Percentiles rank a stretch among this genome's conserved stretches.
Evolutionary conservation across 1,140 invertebrate species (phyloP).

Genomic region (Coenobita brevimanus): DNA sequence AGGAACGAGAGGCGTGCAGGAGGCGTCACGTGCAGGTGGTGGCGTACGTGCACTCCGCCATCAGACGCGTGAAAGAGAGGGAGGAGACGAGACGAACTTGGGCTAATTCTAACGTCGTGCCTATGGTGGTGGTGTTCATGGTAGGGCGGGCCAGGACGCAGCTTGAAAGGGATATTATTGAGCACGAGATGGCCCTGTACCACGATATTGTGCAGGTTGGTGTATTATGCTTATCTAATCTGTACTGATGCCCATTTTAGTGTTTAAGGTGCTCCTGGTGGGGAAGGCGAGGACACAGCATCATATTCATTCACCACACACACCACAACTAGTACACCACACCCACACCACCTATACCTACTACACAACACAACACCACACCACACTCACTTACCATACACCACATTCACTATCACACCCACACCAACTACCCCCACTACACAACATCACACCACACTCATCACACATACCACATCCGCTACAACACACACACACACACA

Average conservation of each 20-base stretch:
- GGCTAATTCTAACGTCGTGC: neutral
- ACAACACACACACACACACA: no score
- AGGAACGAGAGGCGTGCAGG: neutral
- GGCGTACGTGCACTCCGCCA: constrained; percentile 19
- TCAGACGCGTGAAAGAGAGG: constrained; percentile 7
- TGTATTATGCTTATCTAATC: neutral
- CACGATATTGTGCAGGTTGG: constrained; percentile 28
- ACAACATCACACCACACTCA: no score
- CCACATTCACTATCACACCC: no score
- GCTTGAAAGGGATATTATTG: neutral
- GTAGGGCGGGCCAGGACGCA: constrained; percentile 6
- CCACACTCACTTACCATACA: no score
- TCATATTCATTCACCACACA: no score
- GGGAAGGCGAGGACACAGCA: no score
- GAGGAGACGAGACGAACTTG: constrained; percentile 7
- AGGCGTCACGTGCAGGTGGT: neutral
- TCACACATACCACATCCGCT: no score
- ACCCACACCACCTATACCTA: no score
- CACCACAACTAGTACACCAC: no score
- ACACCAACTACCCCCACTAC: no score
- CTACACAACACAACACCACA: no score
- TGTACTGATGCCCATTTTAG: neutral
- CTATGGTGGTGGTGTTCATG: constrained; percentile 19
- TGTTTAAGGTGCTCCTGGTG: no score
- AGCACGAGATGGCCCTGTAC: neutral